Percentiles rank a stretch among this genome's conserved stretches.
Conservation (phyloP, 2,113 vertebrate species). For the Oryctolagus cuniculus region DNA sequence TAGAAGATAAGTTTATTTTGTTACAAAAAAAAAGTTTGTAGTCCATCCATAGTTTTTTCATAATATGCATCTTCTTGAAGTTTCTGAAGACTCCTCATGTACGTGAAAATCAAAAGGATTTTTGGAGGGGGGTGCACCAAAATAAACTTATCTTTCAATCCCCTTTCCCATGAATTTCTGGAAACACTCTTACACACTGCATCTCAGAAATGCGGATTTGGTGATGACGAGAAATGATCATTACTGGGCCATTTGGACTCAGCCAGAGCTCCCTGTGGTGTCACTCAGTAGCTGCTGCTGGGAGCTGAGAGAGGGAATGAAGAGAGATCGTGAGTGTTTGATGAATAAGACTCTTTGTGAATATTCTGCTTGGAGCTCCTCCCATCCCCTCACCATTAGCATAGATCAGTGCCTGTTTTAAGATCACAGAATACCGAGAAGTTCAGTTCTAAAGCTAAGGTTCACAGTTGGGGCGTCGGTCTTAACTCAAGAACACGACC, state of each 20-base stretch:
- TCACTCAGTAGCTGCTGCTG: not conserved
- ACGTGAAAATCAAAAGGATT: too few species aligned
- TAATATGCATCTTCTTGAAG: too few species aligned
- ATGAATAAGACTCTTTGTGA: slow-evolving; percentile 79
- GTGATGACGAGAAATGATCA: not conserved
- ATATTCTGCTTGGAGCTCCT: not conserved
- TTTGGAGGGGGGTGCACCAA: too few species aligned
- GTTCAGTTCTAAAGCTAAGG: slow-evolving; percentile 70
- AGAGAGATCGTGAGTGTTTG: slow-evolving; percentile 39
- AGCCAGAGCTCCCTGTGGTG: slow-evolving; percentile 33
- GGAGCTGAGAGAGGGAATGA: slow-evolving; percentile 39
- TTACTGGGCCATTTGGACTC: slow-evolving; percentile 67
- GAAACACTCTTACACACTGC: too few species aligned
- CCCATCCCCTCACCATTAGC: not conserved
- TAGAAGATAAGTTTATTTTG: too few species aligned
- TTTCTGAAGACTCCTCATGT: too few species aligned
- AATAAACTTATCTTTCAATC: too few species aligned
- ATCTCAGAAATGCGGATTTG: slow-evolving; percentile 62
- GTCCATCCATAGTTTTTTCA: too few species aligned
- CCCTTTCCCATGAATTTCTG: too few species aligned
- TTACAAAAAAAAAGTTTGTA: too few species aligned
- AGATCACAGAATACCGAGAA: slow-evolving; percentile 38
- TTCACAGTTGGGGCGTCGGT: not conserved
- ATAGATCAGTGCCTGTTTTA: slow-evolving; percentile 26
- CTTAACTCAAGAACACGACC: slow-evolving; percentile 49